Evolutionary conservation across 1,140 invertebrate species (phyloP).

Genomic region (Eumeta japonica): DNA sequence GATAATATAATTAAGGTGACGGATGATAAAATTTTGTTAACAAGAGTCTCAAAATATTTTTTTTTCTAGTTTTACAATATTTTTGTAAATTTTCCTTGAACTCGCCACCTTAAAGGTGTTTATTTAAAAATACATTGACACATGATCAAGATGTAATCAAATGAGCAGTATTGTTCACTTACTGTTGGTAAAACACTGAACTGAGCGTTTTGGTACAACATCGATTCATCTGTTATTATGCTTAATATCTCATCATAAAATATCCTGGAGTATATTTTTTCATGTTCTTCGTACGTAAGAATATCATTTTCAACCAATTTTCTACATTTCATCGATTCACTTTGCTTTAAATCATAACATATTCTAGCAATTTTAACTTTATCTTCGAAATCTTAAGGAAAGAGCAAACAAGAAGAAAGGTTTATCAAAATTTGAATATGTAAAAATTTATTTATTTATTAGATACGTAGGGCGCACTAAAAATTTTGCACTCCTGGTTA

Average conservation of each 20-base stretch:
- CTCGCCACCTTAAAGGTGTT: too few species aligned
- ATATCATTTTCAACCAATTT: constrained; percentile 41
- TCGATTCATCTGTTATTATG: constrained; percentile 33
- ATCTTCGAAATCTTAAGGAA: constrained; percentile 38
- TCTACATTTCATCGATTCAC: constrained; percentile 29
- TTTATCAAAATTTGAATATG: not conserved
- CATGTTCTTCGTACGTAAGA: constrained; percentile 38
- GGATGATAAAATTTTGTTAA: too few species aligned
- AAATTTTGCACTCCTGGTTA: too few species aligned
- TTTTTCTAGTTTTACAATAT: too few species aligned
- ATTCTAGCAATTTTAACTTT: constrained; percentile 41
- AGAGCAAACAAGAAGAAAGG: too few species aligned
- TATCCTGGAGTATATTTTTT: constrained; percentile 42
- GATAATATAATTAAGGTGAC: too few species aligned
- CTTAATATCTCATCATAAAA: constrained; percentile 43
- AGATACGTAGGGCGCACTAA: too few species aligned
- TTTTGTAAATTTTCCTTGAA: too few species aligned
- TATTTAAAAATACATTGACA: too few species aligned
- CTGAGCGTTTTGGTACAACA: constrained; percentile 34
- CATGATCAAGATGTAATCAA: too few species aligned
- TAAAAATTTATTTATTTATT: not conserved
- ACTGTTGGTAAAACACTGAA: constrained; percentile 40
- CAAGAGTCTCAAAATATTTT: too few species aligned
- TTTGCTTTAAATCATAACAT: constrained; percentile 38
- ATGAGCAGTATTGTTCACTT: too few species aligned